Evolutionary conservation across 2,113 vertebrate species (phyloP).

Genomic region (Kryptolebias marmoratus): DNA sequence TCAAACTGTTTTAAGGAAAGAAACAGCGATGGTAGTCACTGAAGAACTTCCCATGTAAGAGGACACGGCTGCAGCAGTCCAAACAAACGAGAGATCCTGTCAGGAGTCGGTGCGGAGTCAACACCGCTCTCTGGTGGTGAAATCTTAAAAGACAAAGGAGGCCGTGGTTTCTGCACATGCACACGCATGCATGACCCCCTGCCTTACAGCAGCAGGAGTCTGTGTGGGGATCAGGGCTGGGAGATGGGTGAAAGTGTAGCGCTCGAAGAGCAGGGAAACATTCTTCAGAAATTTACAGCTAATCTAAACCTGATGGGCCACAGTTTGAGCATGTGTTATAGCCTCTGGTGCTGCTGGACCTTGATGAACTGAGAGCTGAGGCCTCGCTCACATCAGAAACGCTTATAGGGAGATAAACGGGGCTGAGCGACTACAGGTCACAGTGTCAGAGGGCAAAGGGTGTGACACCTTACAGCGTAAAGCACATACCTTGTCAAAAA

Average conservation of each 20-base stretch:
- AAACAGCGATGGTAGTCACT: slow-evolving; percentile 2
- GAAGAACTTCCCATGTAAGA: slow-evolving; percentile 1
- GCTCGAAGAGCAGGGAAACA: slow-evolving; percentile 59
- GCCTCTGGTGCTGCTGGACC: slow-evolving; percentile 47
- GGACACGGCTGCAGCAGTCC: neutral
- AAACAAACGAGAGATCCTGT: slow-evolving; percentile 8
- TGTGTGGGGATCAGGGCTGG: slow-evolving; percentile 57
- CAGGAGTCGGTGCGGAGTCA: neutral
- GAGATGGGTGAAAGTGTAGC: slow-evolving; percentile 60
- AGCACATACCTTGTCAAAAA: slow-evolving; percentile 3
- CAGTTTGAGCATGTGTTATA: slow-evolving; percentile 56
- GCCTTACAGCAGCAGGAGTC: slow-evolving; percentile 35
- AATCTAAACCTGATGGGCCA: slow-evolving; percentile 77
- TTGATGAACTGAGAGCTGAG: slow-evolving; percentile 39
- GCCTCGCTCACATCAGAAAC: slow-evolving; percentile 37
- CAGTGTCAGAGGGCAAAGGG: slow-evolving; percentile 50
- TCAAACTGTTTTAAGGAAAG: slow-evolving; percentile 39
- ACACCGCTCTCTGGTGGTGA: slow-evolving; percentile 57
- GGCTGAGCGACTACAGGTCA: slow-evolving; percentile 47
- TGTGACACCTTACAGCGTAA: slow-evolving; percentile 15
- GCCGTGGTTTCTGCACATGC: neutral
- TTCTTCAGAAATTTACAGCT: slow-evolving; percentile 72
- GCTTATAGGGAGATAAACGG: slow-evolving; percentile 24
- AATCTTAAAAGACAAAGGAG: neutral
- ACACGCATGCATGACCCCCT: slow-evolving; percentile 9